Evolutionary conservation across 2,888 invertebrate genomes (phyloP).

Genomic region (Hirtodrosophila histrioides): DNA sequence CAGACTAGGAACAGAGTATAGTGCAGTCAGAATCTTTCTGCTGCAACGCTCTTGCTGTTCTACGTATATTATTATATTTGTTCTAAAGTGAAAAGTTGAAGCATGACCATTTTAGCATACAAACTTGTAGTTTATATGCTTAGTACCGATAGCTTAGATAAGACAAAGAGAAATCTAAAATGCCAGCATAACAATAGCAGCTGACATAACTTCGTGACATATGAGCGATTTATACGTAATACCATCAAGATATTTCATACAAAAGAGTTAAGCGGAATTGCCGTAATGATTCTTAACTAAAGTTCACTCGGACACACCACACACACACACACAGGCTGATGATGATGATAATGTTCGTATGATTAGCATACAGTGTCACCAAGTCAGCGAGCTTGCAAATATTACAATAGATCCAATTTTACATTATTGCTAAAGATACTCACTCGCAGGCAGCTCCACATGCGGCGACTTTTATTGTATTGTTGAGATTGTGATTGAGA

Average conservation of each 20-base stretch:
- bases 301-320: neutral
- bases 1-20: no score
- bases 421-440: constrained; percentile 7
- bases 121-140: no score
- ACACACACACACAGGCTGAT: neutral
- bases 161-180: constrained; percentile 1
- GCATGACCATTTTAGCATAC: no score
- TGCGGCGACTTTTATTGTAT: constrained; percentile 23
- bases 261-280: constrained; percentile 4
- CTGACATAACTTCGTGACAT: constrained; percentile 1
- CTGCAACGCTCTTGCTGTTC: no score
- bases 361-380: neutral
- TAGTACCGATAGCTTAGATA: constrained; percentile 19
- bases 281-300: neutral
- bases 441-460: constrained; percentile 6
- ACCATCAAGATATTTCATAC: neutral
- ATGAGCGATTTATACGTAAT: constrained; percentile 18
- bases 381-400: constrained; percentile 7
- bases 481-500: constrained; percentile 2
- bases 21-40: no score
- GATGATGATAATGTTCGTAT: neutral
- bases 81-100: no score
- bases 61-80: no score
- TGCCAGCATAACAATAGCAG: neutral
- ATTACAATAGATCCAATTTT: constrained; percentile 34